A percentile compares a stretch with the other conserved stretches of the same genome.
These are phyloP conservation scores for Delia radicum DNA, from an alignment of 1,140 invertebrate genomes.

Conservation along the genomic window DNA sequence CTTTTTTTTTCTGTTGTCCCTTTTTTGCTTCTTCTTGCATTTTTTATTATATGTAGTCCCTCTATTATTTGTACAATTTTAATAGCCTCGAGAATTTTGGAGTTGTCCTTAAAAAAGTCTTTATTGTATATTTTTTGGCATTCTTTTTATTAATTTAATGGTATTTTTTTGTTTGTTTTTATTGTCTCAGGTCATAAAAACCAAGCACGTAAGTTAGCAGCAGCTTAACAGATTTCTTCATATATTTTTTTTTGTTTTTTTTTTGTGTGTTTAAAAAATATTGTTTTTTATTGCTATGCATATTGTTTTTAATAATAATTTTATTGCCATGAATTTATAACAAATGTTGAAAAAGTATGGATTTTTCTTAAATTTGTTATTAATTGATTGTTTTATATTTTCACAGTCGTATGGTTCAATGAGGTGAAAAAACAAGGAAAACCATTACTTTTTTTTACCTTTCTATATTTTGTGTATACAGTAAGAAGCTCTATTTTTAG, in stretches of 20 bases:
- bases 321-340: background rate
- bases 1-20: no score
- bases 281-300: background rate
- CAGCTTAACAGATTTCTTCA: constrained; percentile 13
- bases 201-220: background rate
- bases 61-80: background rate
- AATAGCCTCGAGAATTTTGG: background rate
- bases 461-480: no score
- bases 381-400: no score
- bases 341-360: background rate
- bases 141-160: background rate
- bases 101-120: background rate
- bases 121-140: background rate
- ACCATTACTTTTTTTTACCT: no score
- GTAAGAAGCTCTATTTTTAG: no score
- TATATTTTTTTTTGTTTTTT: background rate
- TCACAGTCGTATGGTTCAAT: no score
- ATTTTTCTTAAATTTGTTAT: no score
- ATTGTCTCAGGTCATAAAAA: background rate
- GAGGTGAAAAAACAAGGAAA: no score
- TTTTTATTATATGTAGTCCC: background rate
- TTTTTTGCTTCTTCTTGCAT: no score
- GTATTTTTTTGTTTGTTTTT: background rate
- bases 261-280: background rate
- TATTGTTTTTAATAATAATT: background rate